Evolutionary conservation across 2,797 vertebrate species (phyloP).

Genomic region (Diplodus puntazzo): DNA sequence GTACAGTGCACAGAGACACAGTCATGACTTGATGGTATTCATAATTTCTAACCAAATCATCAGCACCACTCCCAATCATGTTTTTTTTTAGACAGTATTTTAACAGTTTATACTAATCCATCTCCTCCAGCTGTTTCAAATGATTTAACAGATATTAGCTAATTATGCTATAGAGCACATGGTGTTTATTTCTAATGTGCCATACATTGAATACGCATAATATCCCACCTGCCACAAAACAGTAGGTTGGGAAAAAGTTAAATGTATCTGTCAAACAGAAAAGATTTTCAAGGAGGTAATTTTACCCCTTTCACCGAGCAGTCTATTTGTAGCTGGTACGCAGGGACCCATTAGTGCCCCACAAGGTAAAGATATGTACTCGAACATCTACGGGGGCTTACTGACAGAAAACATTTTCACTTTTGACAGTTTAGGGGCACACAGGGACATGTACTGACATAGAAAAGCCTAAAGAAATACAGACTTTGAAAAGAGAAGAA

Average conservation of each 20-base stretch:
- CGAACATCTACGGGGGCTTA: conserved; percentile 14
- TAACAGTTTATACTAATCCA: neutral
- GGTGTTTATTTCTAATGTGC: neutral
- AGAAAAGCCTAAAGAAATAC: conserved; percentile 10
- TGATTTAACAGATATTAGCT: neutral
- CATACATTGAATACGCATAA: neutral
- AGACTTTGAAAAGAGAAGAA: conserved; percentile 1
- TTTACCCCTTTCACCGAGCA: conserved; percentile 13
- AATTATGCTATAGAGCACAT: neutral
- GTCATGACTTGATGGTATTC: neutral
- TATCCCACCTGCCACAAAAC: conserved; percentile 18
- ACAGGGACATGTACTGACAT: neutral
- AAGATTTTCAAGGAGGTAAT: conserved; percentile 23
- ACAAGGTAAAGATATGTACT: conserved; percentile 11
- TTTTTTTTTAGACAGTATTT: neutral
- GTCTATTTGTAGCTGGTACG: conserved; percentile 11
- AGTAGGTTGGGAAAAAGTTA: conserved; percentile 21
- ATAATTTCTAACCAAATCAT: conserved; percentile 3
- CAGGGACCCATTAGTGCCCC: conserved; percentile 14
- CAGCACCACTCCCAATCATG: neutral
- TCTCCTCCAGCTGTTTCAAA: neutral
- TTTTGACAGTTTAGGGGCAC: conserved; percentile 40
- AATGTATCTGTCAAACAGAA: conserved; percentile 25
- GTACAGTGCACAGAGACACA: conserved; percentile 1
- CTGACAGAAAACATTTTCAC: conserved; percentile 21